Conservation (phyloP, 2,888 invertebrate genomes). For the Diloba caeruleocephala region DNA sequence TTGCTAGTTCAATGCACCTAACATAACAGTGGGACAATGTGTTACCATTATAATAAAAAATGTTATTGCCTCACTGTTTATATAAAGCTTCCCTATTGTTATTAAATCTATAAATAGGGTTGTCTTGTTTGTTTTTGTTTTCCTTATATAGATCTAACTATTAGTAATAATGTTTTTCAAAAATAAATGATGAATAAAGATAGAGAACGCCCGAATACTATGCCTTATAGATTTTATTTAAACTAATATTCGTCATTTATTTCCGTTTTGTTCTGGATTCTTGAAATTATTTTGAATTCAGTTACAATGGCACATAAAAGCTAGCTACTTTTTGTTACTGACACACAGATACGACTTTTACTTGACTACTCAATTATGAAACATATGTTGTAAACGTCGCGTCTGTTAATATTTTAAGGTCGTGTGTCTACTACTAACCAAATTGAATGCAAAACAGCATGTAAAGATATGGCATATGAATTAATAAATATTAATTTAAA, state of each 20-base stretch:
- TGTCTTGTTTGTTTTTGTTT: slow-evolving; percentile 67
- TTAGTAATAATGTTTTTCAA: slow-evolving; percentile 59
- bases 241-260: slow-evolving; percentile 41
- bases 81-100: slow-evolving; percentile 64
- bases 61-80: slow-evolving; percentile 58
- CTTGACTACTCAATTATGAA: not conserved
- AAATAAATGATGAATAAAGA: slow-evolving; percentile 44
- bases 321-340: slow-evolving; percentile 53
- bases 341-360: slow-evolving; percentile 42
- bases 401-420: slow-evolving; percentile 62
- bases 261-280: slow-evolving; percentile 43
- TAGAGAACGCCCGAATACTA: too few relatives aligned
- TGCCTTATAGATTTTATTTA: not conserved
- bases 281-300: slow-evolving; percentile 36
- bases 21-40: slow-evolving; percentile 49
- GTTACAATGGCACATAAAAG: slow-evolving; percentile 46
- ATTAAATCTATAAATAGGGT: slow-evolving; percentile 61
- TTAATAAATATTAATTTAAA: not conserved
- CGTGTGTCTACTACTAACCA: slow-evolving; percentile 78
- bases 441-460: slow-evolving; percentile 58
- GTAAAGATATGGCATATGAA: slow-evolving; percentile 3
- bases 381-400: slow-evolving; percentile 51
- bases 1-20: slow-evolving; percentile 67
- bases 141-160: slow-evolving; percentile 71
- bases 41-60: slow-evolving; percentile 6